These are phyloP conservation scores for Manis crassicaudata DNA, from an alignment of 2,797 vertebrate genomes.

Conservation along the genomic window DNA sequence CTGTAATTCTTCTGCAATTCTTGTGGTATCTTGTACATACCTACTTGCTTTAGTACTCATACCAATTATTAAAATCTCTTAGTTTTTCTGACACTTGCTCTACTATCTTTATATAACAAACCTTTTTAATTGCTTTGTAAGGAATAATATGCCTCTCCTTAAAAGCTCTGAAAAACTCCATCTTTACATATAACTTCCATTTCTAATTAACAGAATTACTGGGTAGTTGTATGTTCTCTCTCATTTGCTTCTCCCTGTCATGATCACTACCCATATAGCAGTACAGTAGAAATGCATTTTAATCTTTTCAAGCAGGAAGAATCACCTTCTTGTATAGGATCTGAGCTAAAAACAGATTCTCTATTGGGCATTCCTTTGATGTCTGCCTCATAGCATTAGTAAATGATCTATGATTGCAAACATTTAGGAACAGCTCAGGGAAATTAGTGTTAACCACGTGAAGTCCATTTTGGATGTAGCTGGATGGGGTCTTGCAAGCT, in stretches of 20 bases:
- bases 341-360: background rate
- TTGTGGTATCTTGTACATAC: background rate
- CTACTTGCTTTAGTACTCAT: background rate
- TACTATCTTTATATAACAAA: background rate
- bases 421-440: background rate
- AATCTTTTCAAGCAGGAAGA: background rate
- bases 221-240: background rate
- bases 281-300: background rate
- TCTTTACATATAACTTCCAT: background rate
- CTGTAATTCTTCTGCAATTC: background rate
- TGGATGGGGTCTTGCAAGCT: background rate
- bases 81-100: background rate
- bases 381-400: background rate
- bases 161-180: background rate
- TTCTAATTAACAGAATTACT: background rate
- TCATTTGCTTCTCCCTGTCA: background rate
- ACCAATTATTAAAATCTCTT: background rate
- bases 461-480: background rate
- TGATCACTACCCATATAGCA: background rate
- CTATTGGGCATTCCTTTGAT: fast-evolving
- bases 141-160: background rate
- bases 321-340: background rate
- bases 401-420: background rate
- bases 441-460: background rate
- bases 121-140: background rate